Evolutionary conservation across 1,140 invertebrate species (phyloP).

Genomic region (Augochlora pura): DNA sequence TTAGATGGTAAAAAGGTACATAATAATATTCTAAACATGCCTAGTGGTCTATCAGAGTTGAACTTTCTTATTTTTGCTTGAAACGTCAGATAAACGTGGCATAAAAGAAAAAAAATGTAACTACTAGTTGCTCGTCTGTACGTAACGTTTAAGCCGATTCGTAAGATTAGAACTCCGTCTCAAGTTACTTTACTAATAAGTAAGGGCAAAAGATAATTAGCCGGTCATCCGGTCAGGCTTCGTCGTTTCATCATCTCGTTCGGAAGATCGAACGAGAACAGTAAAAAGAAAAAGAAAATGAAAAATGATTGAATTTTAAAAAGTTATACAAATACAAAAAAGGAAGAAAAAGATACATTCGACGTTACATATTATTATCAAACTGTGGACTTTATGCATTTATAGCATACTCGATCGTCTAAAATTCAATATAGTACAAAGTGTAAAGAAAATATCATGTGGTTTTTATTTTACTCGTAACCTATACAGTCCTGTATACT

Average conservation of each 20-base stretch:
- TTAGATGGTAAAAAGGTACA: background rate
- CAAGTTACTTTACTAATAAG: background rate
- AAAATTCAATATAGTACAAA: no score
- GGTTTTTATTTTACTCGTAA: no score
- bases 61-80: constrained; percentile 11
- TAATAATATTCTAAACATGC: background rate
- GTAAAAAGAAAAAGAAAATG: no score
- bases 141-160: constrained; percentile 14
- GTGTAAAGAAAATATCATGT: no score
- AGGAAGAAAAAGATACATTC: no score
- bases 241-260: background rate
- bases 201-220: background rate
- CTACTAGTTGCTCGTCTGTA: constrained; percentile 11
- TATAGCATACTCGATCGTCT: no score
- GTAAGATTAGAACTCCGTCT: constrained; percentile 10
- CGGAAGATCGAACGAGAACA: background rate
- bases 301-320: no score
- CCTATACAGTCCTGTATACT: no score
- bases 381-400: no score
- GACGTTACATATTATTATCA: no score
- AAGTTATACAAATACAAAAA: no score
- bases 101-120: background rate
- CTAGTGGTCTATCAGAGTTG: background rate
- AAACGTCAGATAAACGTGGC: background rate
- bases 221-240: background rate